Evolutionary conservation across 2,797 vertebrate species (phyloP).

Genomic region (Gambelia wislizenii): DNA sequence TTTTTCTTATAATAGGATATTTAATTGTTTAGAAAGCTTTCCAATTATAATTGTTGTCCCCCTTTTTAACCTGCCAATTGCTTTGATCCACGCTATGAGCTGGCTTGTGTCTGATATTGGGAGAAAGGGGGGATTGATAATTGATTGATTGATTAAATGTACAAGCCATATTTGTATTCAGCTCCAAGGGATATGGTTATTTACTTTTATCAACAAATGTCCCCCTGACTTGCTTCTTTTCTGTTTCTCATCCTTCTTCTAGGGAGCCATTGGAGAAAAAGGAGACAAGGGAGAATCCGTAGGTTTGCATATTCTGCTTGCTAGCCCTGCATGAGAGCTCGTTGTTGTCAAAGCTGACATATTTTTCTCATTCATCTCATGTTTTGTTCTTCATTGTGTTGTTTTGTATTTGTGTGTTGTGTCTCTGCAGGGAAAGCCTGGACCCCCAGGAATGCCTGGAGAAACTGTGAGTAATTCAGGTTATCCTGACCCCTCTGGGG

Average conservation of each 20-base stretch:
- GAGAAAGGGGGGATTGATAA: too few relatives aligned
- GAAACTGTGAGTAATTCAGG: slow-evolving; percentile 55
- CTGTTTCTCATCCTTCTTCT: slow-evolving; percentile 47
- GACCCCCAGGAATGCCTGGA: slow-evolving; percentile 80
- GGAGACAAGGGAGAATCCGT: slow-evolving; percentile 86
- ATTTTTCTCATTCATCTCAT: background rate
- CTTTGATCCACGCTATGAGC: too few relatives aligned
- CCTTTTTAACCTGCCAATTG: too few relatives aligned
- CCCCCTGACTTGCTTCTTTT: background rate
- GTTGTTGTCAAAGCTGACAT: background rate
- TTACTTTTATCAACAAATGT: background rate
- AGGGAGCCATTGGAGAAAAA: slow-evolving; percentile 84
- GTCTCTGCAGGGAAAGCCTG: slow-evolving; percentile 84
- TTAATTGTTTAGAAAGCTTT: too few relatives aligned
- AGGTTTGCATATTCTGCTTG: slow-evolving; percentile 66
- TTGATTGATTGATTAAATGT: too few relatives aligned
- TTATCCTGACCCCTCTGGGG: background rate
- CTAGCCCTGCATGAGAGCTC: slow-evolving; percentile 14
- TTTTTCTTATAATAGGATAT: too few relatives aligned
- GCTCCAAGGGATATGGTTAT: background rate
- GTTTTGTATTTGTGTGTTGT: background rate
- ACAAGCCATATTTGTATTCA: too few relatives aligned
- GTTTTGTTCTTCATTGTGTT: background rate
- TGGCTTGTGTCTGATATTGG: too few relatives aligned
- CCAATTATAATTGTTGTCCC: too few relatives aligned